These are phyloP conservation scores for Siniperca obscura DNA, from an alignment of 2,797 vertebrate species.

Conservation along the genomic window DNA sequence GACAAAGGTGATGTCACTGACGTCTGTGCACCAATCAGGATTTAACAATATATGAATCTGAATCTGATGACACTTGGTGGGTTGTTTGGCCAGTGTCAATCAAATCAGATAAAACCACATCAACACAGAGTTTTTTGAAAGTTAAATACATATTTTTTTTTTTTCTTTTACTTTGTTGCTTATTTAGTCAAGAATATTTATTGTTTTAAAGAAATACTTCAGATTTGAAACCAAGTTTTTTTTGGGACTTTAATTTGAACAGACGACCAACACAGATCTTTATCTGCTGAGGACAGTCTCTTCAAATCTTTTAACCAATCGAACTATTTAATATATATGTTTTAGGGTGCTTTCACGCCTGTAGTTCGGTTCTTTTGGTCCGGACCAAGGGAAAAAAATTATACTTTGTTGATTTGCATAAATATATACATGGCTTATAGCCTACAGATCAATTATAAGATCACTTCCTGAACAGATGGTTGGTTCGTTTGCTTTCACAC, in stretches of 20 bases:
- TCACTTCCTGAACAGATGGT: too few relatives aligned
- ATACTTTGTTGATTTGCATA: too few relatives aligned
- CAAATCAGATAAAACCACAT: constrained; percentile 15
- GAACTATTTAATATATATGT: neutral
- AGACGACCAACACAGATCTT: neutral
- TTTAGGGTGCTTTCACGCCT: too few relatives aligned
- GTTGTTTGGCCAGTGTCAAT: constrained; percentile 3
- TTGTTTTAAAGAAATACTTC: neutral
- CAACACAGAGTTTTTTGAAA: neutral
- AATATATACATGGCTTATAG: too few relatives aligned
- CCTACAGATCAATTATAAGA: too few relatives aligned
- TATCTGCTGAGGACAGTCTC: too few relatives aligned
- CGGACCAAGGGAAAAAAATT: too few relatives aligned
- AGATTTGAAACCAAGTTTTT: neutral
- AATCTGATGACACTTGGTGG: neutral
- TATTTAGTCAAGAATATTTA: neutral
- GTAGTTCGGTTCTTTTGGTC: too few relatives aligned
- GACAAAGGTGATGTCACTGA: neutral
- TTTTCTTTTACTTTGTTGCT: neutral
- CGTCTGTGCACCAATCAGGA: neutral
- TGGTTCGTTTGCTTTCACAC: too few relatives aligned
- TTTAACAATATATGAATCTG: neutral
- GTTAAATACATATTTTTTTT: neutral
- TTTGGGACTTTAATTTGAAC: neutral
- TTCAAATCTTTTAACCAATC: neutral